phyloP scores from a whole-genome alignment of 2,888 invertebrate species.

The Phortica okadai region DNA sequence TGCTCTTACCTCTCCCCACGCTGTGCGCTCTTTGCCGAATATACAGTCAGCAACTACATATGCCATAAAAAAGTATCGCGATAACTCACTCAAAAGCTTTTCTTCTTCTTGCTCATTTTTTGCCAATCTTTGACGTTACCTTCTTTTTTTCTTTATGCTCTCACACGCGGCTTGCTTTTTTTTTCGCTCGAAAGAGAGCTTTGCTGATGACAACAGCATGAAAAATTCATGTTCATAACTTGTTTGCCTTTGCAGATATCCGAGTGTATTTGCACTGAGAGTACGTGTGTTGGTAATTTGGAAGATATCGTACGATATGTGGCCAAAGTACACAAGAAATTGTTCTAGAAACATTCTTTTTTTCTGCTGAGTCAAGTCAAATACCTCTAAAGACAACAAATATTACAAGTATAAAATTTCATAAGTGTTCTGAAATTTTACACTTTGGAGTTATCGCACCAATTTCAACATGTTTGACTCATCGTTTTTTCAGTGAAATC shows the following conservation, averaged over 20 bases:
- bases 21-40: too few relatives aligned
- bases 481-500: neutral
- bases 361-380: neutral
- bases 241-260: too few relatives aligned
- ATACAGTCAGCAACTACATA: neutral
- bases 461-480: neutral
- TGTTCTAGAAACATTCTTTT: neutral
- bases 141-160: neutral
- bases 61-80: neutral
- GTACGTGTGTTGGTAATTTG: neutral
- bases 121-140: neutral
- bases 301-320: conserved; percentile 7
- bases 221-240: neutral
- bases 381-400: neutral
- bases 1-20: too few relatives aligned
- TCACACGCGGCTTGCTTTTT: neutral
- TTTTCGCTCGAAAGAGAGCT: neutral
- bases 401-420: too few relatives aligned
- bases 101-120: neutral
- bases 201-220: neutral
- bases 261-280: neutral
- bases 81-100: conserved; percentile 7
- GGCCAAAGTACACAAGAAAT: neutral
- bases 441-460: neutral
- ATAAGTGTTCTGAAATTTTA: too few relatives aligned